Evolutionary conservation across 2,797 vertebrate genomes (phyloP), one percentile per base, ranked within the genome.

Genomic region (Sylvilagus floridanus): DNA sequence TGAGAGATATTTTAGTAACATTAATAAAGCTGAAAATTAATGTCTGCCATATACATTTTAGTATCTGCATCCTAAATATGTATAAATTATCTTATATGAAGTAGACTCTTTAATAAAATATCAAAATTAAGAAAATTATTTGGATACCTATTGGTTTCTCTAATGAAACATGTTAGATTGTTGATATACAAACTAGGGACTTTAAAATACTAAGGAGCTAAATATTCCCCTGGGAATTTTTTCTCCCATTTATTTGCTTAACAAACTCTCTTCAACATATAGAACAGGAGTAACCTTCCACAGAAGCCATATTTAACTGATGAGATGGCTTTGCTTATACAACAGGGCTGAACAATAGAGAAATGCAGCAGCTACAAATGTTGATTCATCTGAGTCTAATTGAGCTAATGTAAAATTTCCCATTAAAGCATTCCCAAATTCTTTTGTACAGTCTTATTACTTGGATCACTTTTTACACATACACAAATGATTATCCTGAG

Each of bases 61-160:
- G 42, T 47, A 88, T 47, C 68, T 63, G 17, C 28, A 77, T 76
- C 16, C 47, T 90, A 32, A 96, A 63, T 42, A 17, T 84, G 69
- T 52, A 63, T 65, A 52, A 42, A 60, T 35, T 93, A 24, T 79
- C 54, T 54, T 42, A 42, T 26, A 9, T 68, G 22, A 82, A 92
- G 24, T 28, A 77, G 13, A 91, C 1, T 78, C 30, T 24, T 71
- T 35, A 79, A 91, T 77, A 35, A 52, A 77, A 93, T 82, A 78
- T 52, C n/a, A 95, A 85, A 42, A 86, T 22, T 77, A 72, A 77
- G 62, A 92, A 92, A 90, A 95, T 81, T 50, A 90, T 79, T 47
- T 92, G 32, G 47, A 79, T 28, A 65, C 7, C 60, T 84, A 21
- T 0, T 75, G 66, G 5, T n/a, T 22, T 94, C 60, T 72, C 54